Evolutionary conservation across 64 coral and sea anemone species (phyloP), one percentile per base, ranked within the genome.

Genomic region (Stylophora pistillata): DNA sequence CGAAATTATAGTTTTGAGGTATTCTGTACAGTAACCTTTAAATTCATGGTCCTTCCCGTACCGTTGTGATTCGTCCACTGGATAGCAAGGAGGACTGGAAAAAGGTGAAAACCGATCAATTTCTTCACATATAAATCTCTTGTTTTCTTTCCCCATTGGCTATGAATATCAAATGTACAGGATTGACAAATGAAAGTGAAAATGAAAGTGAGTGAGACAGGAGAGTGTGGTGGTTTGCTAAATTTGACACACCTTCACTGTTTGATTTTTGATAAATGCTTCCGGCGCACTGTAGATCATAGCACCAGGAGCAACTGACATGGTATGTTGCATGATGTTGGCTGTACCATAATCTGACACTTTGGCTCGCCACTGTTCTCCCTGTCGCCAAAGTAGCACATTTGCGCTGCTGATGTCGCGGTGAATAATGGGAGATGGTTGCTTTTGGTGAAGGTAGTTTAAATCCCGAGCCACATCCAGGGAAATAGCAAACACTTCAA

Each of bases 321-420:
- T 84, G 32, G 63, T 56, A 0, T 82, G 23, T 16, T 82, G 32
- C 30, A 74, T 11, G 15, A 90, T 29, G 15, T 84, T 74, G 15
- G 56, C 71, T 16, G 78, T 62, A 16, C 89, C 69, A 61, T 75
- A 90, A 82, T 90, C 89, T 74, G 89, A 90, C 5, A 90, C 28
- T 82, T 90, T 90, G 5, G 65, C 70, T 53, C 71, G 71, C 78
- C 78, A 90, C 1, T 37, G 27, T 11, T 33, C 17, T 83, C 66
- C 78, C 0, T 41, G 41, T 81, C 23, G n/a, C 70, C 66, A 82
- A 20, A 90, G 78, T 10, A 90, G 47, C 54, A 90, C 79, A 83
- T 90, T 90, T 4, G 54, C 78, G 76, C 89, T 90, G 30, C 79
- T 91, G 5, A 91, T 37, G 9, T 84, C 78, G 1, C 89, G 28